Conservation (phyloP, 1,140 invertebrate species). For the Oreohelix idahoensis region DNA sequence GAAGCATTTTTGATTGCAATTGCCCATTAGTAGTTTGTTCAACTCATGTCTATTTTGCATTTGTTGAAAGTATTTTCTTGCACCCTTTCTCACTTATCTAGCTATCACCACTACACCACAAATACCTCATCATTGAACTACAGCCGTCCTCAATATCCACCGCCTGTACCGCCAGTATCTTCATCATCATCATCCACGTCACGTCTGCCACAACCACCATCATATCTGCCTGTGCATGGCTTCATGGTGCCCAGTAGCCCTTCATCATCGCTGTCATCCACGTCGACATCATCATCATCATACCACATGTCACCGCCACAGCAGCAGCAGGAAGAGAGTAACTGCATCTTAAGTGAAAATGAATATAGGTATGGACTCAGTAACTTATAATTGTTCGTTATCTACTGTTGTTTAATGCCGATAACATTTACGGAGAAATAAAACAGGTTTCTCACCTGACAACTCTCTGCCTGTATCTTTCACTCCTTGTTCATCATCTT, state of each 20-base stretch:
- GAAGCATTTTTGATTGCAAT: too few species aligned
- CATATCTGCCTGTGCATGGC: slow-evolving; percentile 29
- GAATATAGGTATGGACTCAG: slow-evolving; percentile 18
- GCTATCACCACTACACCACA: not conserved
- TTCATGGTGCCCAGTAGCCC: not conserved
- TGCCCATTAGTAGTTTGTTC: too few species aligned
- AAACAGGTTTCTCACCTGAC: too few species aligned
- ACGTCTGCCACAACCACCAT: slow-evolving; percentile 25
- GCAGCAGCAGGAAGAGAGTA: not conserved
- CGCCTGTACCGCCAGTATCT: not conserved
- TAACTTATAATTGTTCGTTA: too few species aligned
- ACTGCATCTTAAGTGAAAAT: slow-evolving; percentile 32
- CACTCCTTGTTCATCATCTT: too few species aligned
- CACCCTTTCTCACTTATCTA: not conserved
- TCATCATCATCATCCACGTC: not conserved
- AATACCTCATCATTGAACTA: not conserved
- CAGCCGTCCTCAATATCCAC: slow-evolving; percentile 12
- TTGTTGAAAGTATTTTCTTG: too few species aligned
- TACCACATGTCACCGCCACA: not conserved
- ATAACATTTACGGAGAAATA: too few species aligned
- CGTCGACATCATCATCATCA: slow-evolving; percentile 4
- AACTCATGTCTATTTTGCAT: too few species aligned
- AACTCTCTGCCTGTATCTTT: too few species aligned
- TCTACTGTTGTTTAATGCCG: too few species aligned
- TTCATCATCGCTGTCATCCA: slow-evolving; percentile 11